Conservation (phyloP, 2,113 vertebrate genomes). For the Paratilapia polleni region DNA sequence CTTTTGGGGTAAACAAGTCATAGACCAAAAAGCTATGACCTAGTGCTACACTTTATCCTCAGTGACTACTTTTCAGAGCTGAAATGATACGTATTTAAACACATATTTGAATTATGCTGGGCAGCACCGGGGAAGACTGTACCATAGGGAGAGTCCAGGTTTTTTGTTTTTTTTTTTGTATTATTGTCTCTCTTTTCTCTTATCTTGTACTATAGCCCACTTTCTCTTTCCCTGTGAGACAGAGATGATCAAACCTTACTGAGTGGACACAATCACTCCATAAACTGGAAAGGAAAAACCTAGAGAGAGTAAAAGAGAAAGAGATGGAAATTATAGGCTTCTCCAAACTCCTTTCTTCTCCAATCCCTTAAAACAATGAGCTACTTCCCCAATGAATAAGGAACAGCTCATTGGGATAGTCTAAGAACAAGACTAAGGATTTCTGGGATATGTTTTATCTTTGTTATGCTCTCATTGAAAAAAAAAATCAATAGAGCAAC, state of each 20-base stretch:
- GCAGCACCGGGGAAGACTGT: slow-evolving; percentile 36
- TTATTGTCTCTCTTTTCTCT: slow-evolving; percentile 34
- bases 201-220: slow-evolving; percentile 56
- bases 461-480: slow-evolving; percentile 64
- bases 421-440: slow-evolving; percentile 59
- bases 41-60: slow-evolving; percentile 53
- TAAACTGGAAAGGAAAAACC: slow-evolving; percentile 58
- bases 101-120: slow-evolving; percentile 58
- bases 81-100: slow-evolving; percentile 68
- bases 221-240: slow-evolving; percentile 65
- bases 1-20: slow-evolving; percentile 46
- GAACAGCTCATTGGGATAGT: slow-evolving; percentile 67
- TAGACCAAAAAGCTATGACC: slow-evolving; percentile 38
- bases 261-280: slow-evolving; percentile 73
- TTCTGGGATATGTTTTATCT: slow-evolving; percentile 70
- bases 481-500: slow-evolving; percentile 70
- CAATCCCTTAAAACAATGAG: slow-evolving; percentile 68
- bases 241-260: slow-evolving; percentile 67
- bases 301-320: slow-evolving; percentile 58
- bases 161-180: slow-evolving; percentile 6
- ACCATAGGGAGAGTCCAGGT: slow-evolving; percentile 64
- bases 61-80: slow-evolving; percentile 69
- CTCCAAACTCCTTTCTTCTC: slow-evolving; percentile 62
- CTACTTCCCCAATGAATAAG: slow-evolving; percentile 62
- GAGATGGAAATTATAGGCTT: slow-evolving; percentile 60